Percentiles rank a stretch among this genome's conserved stretches.
Evolutionary conservation across 2,888 invertebrate genomes (phyloP).

Genomic region (Hypselothyrea guttata): DNA sequence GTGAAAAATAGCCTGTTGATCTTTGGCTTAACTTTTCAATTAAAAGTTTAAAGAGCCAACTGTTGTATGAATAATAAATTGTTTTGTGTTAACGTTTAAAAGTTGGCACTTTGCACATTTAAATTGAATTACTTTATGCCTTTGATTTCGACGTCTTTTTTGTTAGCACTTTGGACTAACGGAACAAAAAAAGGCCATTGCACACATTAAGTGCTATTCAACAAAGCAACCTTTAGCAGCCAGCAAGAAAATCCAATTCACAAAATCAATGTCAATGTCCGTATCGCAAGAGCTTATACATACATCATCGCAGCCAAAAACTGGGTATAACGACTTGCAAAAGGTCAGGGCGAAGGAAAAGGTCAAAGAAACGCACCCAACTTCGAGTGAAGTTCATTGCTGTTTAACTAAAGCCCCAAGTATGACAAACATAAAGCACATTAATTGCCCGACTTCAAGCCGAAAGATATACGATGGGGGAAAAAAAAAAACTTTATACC

Average conservation of each 20-base stretch:
- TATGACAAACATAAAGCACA: slow-evolving; percentile 67
- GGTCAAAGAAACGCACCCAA: slow-evolving; percentile 36
- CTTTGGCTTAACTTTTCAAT: slow-evolving; percentile 53
- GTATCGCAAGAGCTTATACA: slow-evolving; percentile 1
- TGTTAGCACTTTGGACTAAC: slow-evolving; percentile 17
- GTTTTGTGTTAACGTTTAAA: slow-evolving; percentile 48
- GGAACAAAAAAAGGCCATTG: slow-evolving; percentile 12
- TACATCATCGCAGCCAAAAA: no score
- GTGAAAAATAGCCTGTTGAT: slow-evolving; percentile 12
- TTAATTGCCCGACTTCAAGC: slow-evolving; percentile 60
- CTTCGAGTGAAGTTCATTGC: slow-evolving; percentile 12
- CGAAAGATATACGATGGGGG: slow-evolving; percentile 1
- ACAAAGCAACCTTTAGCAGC: slow-evolving; percentile 10
- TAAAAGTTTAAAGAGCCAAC: slow-evolving; percentile 56
- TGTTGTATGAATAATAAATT: slow-evolving; percentile 68
- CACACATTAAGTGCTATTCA: slow-evolving; percentile 16
- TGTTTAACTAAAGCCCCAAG: slow-evolving; percentile 30
- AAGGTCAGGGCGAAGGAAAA: slow-evolving; percentile 29
- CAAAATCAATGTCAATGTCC: slow-evolving; percentile 54
- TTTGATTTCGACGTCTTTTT: slow-evolving; percentile 13
- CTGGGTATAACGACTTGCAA: slow-evolving; percentile 10
- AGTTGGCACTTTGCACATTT: slow-evolving; percentile 23
- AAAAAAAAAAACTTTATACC: slow-evolving; percentile 35
- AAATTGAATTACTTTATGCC: slow-evolving; percentile 28
- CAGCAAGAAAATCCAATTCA: slow-evolving; percentile 12